Evolutionary conservation across 2,888 invertebrate species (phyloP), one percentile per base, ranked within the genome.

Genomic region (Clusia tigrina): DNA sequence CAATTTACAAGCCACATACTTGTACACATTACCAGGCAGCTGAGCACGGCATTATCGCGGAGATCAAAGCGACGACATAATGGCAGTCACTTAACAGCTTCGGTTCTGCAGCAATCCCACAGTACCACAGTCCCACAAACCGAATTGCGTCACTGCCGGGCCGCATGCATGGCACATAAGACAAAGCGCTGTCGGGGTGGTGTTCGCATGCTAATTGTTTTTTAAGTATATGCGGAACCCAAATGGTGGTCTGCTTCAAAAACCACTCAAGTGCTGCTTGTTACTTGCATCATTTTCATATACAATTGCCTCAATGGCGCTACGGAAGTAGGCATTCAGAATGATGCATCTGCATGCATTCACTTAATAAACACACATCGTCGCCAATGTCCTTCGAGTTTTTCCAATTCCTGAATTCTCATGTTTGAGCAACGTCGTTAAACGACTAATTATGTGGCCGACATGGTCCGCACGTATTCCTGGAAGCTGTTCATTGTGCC

Each of bases 401-500:
- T 52, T 52, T 23, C 22, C 2, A 20, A 52, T 10, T 52, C n/a
- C n/a, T n/a, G n/a, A n/a, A 9, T 52, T 52, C 3, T 20, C 20
- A 24, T 12, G 9, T 42, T n/a, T 42, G 42, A 12, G 9, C 3
- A 42, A 42, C n/a, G 9, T 42, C n/a, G 3, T 42, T n/a, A 3
- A 15, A n/a, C 42, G n/a, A 42, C 42, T 42, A 42, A 6, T 42
- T 32, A 70, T 70, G 70, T 72, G 57, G 63, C 63, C 62, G 62
- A 58, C 25, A 10, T 64, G 60, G 74, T 76, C 73, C 72, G 74
- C 66, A n/a, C n/a, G n/a, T n/a, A n/a, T 76, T 76, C 78, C 66
- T 17, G 62, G 76, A 78, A 76, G 59, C 1, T 60, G 69, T 74
- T 77, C 73, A 75, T 75, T 75, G 76, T 69, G 71, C 69, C 77